These are phyloP conservation scores for Somateria mollissima DNA, from an alignment of 2,797 vertebrate species.

Conservation along the genomic window DNA sequence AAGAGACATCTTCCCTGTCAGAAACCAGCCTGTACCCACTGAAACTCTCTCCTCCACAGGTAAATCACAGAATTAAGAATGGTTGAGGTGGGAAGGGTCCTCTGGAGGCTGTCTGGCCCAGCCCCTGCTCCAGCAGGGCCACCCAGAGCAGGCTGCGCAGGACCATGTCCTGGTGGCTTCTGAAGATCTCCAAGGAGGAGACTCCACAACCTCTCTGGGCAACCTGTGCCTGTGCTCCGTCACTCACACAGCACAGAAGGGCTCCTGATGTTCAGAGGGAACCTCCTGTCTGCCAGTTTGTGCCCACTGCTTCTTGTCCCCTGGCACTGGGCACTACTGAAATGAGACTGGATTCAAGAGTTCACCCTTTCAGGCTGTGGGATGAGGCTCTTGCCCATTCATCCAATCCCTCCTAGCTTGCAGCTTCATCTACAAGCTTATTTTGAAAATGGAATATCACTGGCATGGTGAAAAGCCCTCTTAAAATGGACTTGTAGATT, in stretches of 20 bases:
- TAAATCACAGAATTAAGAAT: background rate
- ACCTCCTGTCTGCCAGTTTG: background rate
- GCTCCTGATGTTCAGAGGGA: background rate
- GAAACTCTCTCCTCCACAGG: background rate
- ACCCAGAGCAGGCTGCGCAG: background rate
- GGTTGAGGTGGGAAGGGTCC: background rate
- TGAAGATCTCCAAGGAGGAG: background rate
- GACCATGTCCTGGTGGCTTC: background rate
- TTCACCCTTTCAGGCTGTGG: background rate
- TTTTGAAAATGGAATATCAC: background rate
- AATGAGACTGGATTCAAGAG: background rate
- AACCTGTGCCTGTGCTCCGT: background rate
- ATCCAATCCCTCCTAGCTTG: background rate
- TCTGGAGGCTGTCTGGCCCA: background rate
- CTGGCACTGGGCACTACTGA: background rate
- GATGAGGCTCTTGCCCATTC: background rate
- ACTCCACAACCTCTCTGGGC: background rate
- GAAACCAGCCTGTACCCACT: background rate
- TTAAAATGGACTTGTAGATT: background rate
- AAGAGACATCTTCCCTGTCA: background rate
- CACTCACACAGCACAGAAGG: background rate
- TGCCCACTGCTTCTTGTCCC: background rate
- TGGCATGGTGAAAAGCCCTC: background rate
- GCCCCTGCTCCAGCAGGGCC: background rate
- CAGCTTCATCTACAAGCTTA: background rate